These are phyloP conservation scores for Zootermopsis nevadensis DNA, from an alignment of 2,888 invertebrate species.

Conservation along the genomic window DNA sequence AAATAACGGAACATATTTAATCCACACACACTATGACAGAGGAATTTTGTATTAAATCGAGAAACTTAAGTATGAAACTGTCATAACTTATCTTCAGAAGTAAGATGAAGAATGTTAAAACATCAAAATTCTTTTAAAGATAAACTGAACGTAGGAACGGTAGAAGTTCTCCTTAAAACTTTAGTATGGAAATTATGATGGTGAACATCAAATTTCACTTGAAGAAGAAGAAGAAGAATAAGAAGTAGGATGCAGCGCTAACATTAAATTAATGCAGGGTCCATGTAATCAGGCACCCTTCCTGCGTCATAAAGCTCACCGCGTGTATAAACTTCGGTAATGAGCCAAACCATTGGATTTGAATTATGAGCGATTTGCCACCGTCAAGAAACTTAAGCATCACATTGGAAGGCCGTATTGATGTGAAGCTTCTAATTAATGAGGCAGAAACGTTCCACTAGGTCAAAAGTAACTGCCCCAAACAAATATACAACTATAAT, in stretches of 20 bases:
- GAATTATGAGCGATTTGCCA: conserved; percentile 18
- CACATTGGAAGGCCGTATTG: background rate
- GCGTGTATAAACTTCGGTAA: conserved; percentile 4
- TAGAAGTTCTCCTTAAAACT: conserved; percentile 13
- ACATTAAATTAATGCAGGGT: conserved; percentile 26
- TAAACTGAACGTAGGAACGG: background rate
- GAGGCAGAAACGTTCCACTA: no score
- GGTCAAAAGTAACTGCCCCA: no score
- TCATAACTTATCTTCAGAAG: no score
- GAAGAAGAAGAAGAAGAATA: conserved; percentile 4
- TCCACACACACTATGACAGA: no score
- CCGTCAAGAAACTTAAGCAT: background rate
- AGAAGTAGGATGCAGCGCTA: background rate
- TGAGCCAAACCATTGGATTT: conserved; percentile 23
- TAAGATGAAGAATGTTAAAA: background rate
- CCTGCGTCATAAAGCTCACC: background rate
- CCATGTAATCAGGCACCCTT: conserved; percentile 7
- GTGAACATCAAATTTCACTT: conserved; percentile 22
- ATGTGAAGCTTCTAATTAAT: no score
- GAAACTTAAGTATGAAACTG: no score
- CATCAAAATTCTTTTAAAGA: background rate
- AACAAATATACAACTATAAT: no score
- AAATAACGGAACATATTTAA: no score
- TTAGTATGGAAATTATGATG: conserved; percentile 8
- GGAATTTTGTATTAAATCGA: no score